Evolutionary conservation across 1,140 invertebrate genomes (phyloP).

Genomic region (Prorops nasuta): DNA sequence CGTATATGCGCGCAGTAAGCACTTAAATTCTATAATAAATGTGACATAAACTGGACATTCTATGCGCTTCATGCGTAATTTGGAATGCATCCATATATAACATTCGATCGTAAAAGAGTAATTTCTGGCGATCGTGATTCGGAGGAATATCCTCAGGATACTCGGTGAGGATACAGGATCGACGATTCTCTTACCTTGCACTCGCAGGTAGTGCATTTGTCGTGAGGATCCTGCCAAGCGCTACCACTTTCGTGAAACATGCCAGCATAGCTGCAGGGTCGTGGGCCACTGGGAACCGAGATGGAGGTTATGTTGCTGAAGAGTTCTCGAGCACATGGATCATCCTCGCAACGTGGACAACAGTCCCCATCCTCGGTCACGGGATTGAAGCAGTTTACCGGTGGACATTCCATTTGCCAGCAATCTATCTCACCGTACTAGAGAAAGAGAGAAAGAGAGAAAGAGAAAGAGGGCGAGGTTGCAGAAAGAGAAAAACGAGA

Average conservation of each 20-base stretch:
- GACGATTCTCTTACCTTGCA: slow-evolving; percentile 69
- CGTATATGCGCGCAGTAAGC: no score
- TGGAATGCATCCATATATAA: no score
- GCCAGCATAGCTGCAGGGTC: slow-evolving; percentile 62
- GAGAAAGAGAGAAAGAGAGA: no score
- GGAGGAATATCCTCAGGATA: no score
- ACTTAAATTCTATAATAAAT: no score
- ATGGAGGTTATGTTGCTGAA: slow-evolving; percentile 35
- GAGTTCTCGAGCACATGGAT: slow-evolving; percentile 55
- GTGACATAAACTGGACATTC: no score
- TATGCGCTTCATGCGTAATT: no score
- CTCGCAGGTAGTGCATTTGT: slow-evolving; percentile 73
- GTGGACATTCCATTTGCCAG: slow-evolving; percentile 82
- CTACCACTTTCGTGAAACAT: slow-evolving; percentile 63
- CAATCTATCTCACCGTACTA: slow-evolving; percentile 86
- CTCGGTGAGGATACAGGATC: no score
- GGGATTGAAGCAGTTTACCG: slow-evolving; percentile 66
- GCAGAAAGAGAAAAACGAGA: no score
- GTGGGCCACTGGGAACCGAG: slow-evolving; percentile 33
- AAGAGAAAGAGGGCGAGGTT: no score
- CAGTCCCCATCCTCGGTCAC: slow-evolving; percentile 66
- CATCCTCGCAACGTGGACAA: slow-evolving; percentile 70
- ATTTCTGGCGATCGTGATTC: no score
- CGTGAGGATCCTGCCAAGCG: slow-evolving; percentile 62
- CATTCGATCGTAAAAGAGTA: no score